Base-by-base conservation (phyloP, 2,113 vertebrate species). In the Melanerpes formicivorus region DNA sequence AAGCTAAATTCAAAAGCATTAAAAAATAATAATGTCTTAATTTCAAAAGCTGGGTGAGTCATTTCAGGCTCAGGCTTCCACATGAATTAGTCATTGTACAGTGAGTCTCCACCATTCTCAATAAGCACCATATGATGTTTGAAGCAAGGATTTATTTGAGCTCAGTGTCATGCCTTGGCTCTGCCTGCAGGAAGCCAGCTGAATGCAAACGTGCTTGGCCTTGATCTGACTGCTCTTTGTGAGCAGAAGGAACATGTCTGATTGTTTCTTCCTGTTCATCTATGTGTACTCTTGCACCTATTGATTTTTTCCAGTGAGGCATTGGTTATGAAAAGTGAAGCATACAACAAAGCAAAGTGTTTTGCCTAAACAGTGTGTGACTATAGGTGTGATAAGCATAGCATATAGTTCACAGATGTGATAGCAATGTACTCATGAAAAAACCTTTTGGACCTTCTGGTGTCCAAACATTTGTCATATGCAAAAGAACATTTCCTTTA, bases 11-110 rank as follows among this genome's bases (percentile, higher is more conserved):
- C 19, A 65, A 77, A 84, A 78, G 17, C 6, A 1, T 48, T 74
- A 22, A 40, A 30, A 30, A 29, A 11, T n/a, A 65, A 77, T 65
- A 21, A 10, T 82, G 40, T 77, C 52, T 82, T 76, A 59, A 80
- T 89, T 84, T 90, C 64, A 87, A 14, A 67, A 89, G 72, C 9
- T 52, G 75, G 18, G 29, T 93, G 89, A 84, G 59, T 95, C 81
- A 66, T n/a, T 79, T 3, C 14, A 58, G 78, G 29, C 55, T 65
- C 26, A 69, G 66, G 40, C n/a, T 87, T 58, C 87, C 59, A 46
- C 6, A 21, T 50, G 63, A 29, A 62, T 95, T 81, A 75, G 63
- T 81, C 89, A 81, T 2, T 55, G 77, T 63, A 14, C 84, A 26
- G 70, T 78, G 44, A 37, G 74, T 94, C 89, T 72, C 70, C 37